phyloP scores from a whole-genome alignment of 1,140 invertebrate genomes.

The Apis cerana region DNA sequence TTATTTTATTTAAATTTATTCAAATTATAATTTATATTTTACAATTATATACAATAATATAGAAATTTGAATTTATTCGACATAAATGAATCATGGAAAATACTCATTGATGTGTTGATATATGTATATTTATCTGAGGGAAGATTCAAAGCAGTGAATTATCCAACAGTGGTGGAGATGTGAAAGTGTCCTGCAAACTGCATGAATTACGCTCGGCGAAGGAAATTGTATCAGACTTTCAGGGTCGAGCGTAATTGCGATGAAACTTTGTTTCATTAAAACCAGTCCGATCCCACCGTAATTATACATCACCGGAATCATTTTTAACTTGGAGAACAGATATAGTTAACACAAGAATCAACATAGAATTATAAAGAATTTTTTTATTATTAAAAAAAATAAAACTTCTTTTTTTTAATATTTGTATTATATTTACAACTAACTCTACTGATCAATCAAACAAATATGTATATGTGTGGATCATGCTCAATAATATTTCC shows the following conservation, averaged over 20 bases:
- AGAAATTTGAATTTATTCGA: neutral
- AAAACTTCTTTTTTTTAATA: too few species aligned
- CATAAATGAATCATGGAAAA: neutral
- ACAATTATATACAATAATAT: neutral
- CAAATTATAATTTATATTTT: too few species aligned
- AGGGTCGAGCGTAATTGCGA: constrained; percentile 39
- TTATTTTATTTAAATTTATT: too few species aligned
- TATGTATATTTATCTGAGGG: neutral
- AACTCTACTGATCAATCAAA: too few species aligned
- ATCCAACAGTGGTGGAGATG: neutral
- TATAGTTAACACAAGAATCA: neutral
- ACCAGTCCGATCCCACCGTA: neutral
- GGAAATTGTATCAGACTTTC: constrained; percentile 54
- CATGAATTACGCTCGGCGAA: constrained; percentile 22
- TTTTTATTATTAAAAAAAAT: neutral
- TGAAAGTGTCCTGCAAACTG: constrained; percentile 14
- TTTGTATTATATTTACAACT: too few species aligned
- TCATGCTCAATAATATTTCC: too few species aligned
- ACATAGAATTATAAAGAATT: neutral
- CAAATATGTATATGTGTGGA: too few species aligned
- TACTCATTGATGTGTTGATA: neutral
- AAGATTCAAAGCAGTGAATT: neutral
- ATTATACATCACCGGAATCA: neutral
- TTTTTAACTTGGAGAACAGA: neutral
- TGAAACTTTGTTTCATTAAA: constrained; percentile 13